Percentiles rank a stretch among this genome's conserved stretches.
phyloP scores from a whole-genome alignment of 2,113 vertebrate genomes.

The Cyprinodon tularosa region DNA sequence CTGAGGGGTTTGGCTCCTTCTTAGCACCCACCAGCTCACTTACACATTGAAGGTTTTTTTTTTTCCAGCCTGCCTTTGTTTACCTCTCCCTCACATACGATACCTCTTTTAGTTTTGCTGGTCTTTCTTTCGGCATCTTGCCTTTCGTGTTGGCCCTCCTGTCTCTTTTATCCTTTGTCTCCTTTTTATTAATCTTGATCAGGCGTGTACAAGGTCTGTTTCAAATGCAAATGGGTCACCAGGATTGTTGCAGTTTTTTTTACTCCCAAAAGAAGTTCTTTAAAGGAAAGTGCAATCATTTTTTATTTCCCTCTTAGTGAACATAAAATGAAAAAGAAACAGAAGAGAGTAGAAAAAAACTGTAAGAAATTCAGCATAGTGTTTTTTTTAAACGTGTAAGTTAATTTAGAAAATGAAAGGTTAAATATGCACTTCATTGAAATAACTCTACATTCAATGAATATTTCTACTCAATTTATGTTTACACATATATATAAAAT shows the following conservation, averaged over 20 bases:
- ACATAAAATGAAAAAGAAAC: too few species aligned
- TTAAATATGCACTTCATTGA: too few species aligned
- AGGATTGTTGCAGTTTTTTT: conserved; percentile 42
- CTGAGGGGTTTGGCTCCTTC: conserved; percentile 70
- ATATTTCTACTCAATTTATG: too few species aligned
- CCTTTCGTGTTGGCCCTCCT: conserved; percentile 57
- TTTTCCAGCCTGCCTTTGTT: conserved; percentile 57
- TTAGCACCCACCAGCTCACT: conserved; percentile 64
- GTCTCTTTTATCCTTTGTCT: conserved; percentile 65
- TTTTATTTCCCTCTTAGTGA: neutral
- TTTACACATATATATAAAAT: too few species aligned
- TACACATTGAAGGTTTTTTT: conserved; percentile 49
- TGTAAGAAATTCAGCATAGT: too few species aligned
- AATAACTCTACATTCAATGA: too few species aligned
- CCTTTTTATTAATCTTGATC: conserved; percentile 53
- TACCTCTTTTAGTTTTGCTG: conserved; percentile 50
- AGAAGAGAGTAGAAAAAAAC: too few species aligned
- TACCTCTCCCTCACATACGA: conserved; percentile 53
- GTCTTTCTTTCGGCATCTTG: conserved; percentile 42
- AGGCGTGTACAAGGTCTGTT: conserved; percentile 44
- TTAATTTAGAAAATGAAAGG: too few species aligned
- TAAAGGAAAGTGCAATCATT: conserved; percentile 23
- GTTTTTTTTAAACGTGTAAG: too few species aligned
- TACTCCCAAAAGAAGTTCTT: conserved; percentile 51
- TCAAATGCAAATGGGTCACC: conserved; percentile 65